phyloP scores from a whole-genome alignment of 2,888 invertebrate species.

The Eueremaeus valkanovi region DNA sequence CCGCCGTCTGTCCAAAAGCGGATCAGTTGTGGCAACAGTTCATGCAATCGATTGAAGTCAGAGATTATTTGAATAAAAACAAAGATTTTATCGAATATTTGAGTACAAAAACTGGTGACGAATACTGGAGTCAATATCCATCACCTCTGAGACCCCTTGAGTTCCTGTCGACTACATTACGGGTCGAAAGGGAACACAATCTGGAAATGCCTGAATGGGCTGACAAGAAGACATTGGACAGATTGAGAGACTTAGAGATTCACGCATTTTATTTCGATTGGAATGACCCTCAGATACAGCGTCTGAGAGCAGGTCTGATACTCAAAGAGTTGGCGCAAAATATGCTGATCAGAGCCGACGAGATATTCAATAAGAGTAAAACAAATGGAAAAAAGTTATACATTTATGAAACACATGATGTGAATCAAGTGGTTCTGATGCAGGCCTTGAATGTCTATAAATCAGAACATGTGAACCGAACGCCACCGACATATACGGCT shows the following conservation, averaged over 20 bases:
- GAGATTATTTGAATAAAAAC: constrained; percentile 20
- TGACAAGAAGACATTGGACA: neutral
- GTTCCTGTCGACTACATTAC: constrained; percentile 37
- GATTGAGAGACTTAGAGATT: constrained; percentile 8
- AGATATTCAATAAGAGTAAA: neutral
- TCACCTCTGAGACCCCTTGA: constrained; percentile 26
- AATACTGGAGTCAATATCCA: neutral
- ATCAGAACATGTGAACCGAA: neutral
- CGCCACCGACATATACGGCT: constrained; percentile 31
- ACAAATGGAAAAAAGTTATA: constrained; percentile 9
- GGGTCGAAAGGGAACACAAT: constrained; percentile 22
- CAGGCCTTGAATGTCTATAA: constrained; percentile 33
- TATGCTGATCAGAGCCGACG: neutral
- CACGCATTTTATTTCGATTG: constrained; percentile 38
- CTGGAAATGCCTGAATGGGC: constrained; percentile 31
- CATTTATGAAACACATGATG: constrained; percentile 37
- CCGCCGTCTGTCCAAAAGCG: neutral
- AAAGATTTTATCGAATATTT: constrained; percentile 13
- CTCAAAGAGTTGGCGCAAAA: constrained; percentile 14
- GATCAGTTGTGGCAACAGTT: constrained; percentile 11
- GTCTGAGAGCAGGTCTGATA: constrained; percentile 25
- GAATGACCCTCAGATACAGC: constrained; percentile 15
- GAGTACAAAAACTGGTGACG: constrained; percentile 15
- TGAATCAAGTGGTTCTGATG: constrained; percentile 34
- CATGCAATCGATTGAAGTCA: constrained; percentile 13